Percentiles rank a stretch among this genome's conserved stretches.
Conservation (phyloP, 2,113 vertebrate genomes). For the Bubalus kerabau region DNA sequence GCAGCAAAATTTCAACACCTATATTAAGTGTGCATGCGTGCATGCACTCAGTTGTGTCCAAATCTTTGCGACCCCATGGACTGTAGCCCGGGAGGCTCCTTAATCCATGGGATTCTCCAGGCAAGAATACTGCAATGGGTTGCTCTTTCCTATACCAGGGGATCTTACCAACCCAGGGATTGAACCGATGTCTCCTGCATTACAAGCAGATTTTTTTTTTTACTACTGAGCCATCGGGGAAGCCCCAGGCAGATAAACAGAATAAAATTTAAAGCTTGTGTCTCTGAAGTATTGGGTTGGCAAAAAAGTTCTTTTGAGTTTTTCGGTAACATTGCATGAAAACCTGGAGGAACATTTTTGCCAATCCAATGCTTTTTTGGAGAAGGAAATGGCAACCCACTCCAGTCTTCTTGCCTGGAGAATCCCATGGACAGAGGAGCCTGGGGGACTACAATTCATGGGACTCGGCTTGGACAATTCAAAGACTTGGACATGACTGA, state of each 20-base stretch:
- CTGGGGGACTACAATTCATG: not conserved
- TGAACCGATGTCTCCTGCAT: not conserved
- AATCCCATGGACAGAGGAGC: not conserved
- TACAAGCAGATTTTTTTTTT: not conserved
- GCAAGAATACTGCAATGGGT: not conserved
- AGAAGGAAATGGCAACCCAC: not conserved
- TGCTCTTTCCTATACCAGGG: not conserved
- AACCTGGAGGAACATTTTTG: not conserved
- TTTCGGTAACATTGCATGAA: not conserved
- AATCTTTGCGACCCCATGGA: not conserved
- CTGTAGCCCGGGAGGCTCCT: not conserved
- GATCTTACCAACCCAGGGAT: not conserved
- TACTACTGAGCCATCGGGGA: not conserved
- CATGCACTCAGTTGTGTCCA: not conserved
- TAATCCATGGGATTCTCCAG: not conserved
- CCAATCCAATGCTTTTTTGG: not conserved
- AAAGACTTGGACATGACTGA: accelerated
- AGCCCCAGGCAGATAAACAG: not conserved
- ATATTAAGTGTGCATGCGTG: not conserved
- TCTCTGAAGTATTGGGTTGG: not conserved
- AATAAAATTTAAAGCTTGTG: not conserved
- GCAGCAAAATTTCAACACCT: not conserved
- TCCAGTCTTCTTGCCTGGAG: not conserved
- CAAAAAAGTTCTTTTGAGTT: not conserved
- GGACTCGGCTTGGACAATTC: too few species aligned